Evolutionary conservation across 1,140 invertebrate species (phyloP).

Genomic region (Carcinoscorpius rotundicauda): DNA sequence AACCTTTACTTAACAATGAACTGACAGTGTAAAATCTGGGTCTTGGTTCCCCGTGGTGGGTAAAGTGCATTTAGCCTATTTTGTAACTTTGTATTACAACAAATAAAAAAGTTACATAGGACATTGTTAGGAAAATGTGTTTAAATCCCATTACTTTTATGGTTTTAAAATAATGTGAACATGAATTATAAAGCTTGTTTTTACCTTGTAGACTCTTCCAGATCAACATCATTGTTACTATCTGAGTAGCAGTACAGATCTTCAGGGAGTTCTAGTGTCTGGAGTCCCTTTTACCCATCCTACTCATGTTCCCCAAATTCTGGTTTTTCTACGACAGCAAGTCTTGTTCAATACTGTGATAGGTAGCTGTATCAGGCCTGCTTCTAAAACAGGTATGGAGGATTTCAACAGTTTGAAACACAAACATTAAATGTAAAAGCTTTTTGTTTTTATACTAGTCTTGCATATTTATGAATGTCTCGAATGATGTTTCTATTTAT

Average conservation of each 20-base stretch:
- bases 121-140: neutral
- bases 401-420: constrained; percentile 8
- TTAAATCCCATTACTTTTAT: neutral
- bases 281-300: constrained; percentile 88
- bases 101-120: no score
- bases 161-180: neutral
- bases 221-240: constrained; percentile 91
- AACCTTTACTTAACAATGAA: no score
- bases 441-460: no score
- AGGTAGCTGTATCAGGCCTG: constrained; percentile 66
- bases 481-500: no score
- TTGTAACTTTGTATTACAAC: no score
- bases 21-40: no score
- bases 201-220: constrained; percentile 44
- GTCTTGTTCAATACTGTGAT: constrained; percentile 81
- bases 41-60: no score
- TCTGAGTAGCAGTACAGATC: constrained; percentile 56
- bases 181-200: neutral
- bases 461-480: no score
- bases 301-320: constrained; percentile 76
- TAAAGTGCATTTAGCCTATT: no score
- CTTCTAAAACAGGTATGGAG: constrained; percentile 49
- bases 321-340: constrained; percentile 73
- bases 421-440: neutral
- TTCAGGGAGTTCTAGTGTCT: constrained; percentile 65